A percentile compares a stretch with the other conserved stretches of the same genome.
Conservation (phyloP, 2,113 vertebrate species). For the Peromyscus polionotus region DNA sequence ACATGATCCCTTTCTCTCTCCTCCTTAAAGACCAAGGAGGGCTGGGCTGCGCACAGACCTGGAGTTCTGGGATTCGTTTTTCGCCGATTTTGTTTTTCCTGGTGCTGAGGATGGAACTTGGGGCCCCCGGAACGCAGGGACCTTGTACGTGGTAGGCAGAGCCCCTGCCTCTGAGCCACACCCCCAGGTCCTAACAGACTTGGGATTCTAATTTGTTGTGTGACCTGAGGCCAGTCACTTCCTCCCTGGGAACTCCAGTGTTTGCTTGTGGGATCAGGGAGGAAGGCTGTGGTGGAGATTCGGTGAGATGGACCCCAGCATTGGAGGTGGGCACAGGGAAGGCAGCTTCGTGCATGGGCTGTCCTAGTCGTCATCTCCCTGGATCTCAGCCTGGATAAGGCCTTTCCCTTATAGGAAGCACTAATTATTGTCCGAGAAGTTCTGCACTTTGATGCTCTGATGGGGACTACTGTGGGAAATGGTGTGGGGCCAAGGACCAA, state of each 20-base stretch:
- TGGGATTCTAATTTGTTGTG: background rate
- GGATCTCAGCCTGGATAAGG: background rate
- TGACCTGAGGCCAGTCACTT: background rate
- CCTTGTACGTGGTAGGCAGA: background rate
- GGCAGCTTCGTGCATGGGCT: too few relatives aligned
- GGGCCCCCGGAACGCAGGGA: background rate
- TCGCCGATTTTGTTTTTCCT: background rate
- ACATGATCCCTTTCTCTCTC: too few relatives aligned
- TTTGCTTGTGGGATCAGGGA: background rate
- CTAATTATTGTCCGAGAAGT: background rate
- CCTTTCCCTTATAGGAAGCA: background rate
- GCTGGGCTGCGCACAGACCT: background rate
- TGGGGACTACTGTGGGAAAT: background rate
- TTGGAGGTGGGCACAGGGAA: rapidly evolving
- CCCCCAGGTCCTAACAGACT: background rate
- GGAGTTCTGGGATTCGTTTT: background rate
- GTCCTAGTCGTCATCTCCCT: background rate
- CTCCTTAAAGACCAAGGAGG: background rate
- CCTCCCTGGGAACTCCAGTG: background rate
- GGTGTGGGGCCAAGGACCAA: background rate
- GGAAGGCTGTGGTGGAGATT: background rate
- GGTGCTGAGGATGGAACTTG: background rate
- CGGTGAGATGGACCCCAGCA: background rate
- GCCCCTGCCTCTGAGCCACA: background rate
- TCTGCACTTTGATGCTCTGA: background rate